Evolutionary conservation across 2,888 invertebrate genomes (phyloP).

Genomic region (Hypsopygia costalis): DNA sequence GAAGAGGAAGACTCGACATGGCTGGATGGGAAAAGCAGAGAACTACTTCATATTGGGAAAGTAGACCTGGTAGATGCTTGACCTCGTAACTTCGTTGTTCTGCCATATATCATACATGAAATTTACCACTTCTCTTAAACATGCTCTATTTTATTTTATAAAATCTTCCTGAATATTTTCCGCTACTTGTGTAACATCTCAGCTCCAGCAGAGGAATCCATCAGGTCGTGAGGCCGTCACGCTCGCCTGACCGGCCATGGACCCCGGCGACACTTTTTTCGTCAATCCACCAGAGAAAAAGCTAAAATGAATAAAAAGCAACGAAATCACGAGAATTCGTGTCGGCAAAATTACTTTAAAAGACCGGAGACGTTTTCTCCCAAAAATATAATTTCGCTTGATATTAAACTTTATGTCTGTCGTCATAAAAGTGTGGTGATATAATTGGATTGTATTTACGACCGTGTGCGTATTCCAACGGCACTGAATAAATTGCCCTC

Average conservation of each 20-base stretch:
- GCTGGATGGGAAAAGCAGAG: too few species aligned
- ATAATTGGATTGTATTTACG: conserved; percentile 8
- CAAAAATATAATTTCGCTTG: conserved; percentile 1
- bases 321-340: conserved; percentile 68
- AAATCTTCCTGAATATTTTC: too few species aligned
- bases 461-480: conserved; percentile 20
- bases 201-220: conserved; percentile 15
- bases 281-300: conserved; percentile 40
- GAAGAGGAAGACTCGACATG: too few species aligned
- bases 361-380: conserved; percentile 15
- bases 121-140: too few species aligned
- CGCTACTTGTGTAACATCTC: not conserved
- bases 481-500: conserved; percentile 49
- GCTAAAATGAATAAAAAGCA: conserved; percentile 46
- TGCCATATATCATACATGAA: too few species aligned
- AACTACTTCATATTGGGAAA: too few species aligned
- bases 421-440: conserved; percentile 18
- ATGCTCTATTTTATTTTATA: too few species aligned
- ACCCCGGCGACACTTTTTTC: conserved; percentile 56
- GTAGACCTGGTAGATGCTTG: too few species aligned
- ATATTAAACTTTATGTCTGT: conserved; percentile 23
- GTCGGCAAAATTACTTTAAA: conserved; percentile 53
- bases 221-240: conserved; percentile 33
- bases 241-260: conserved; percentile 41
- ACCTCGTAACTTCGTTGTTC: too few species aligned